A percentile compares a stretch with the other conserved stretches of the same genome.
Evolutionary conservation across 2,888 invertebrate species (phyloP).

Genomic region (Lycocerus yunnanus): DNA sequence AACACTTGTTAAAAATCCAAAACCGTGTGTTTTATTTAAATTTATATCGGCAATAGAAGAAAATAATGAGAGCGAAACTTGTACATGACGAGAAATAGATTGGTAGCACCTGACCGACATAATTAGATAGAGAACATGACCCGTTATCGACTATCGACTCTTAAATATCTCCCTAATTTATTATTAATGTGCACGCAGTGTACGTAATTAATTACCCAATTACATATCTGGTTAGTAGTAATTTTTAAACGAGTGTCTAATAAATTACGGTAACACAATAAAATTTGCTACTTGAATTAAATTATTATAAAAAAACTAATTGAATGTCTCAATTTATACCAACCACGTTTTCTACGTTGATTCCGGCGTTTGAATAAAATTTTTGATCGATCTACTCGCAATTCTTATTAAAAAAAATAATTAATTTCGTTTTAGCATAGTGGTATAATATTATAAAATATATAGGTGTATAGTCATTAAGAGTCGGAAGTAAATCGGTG

Average conservation of each 20-base stretch:
- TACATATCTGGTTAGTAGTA: constrained; percentile 16
- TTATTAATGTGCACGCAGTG: constrained; percentile 36
- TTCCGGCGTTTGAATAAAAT: not conserved
- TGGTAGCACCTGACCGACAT: constrained; percentile 27
- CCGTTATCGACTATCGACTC: constrained; percentile 33
- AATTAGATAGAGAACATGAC: constrained; percentile 22
- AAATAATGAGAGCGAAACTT: constrained; percentile 3
- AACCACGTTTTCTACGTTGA: not conserved
- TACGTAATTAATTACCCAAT: constrained; percentile 35
- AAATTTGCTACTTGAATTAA: constrained; percentile 19
- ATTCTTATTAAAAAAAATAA: not conserved
- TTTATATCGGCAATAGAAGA: not conserved
- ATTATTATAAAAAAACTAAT: not conserved
- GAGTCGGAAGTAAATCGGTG: constrained; percentile 21
- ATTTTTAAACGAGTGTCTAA: constrained; percentile 12
- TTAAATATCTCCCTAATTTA: constrained; percentile 35
- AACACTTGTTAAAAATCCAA: not conserved
- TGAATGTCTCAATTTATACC: not conserved
- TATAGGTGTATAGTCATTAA: constrained; percentile 10
- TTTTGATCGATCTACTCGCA: not conserved
- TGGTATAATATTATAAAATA: not conserved
- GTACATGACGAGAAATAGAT: not conserved
- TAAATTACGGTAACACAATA: constrained; percentile 21
- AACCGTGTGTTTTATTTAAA: not conserved
- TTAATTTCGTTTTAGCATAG: not conserved